Percentiles rank a stretch among this genome's conserved stretches.
These are phyloP conservation scores for Xylocopa sonorina DNA, from an alignment of 1,140 invertebrate species.

Conservation along the genomic window DNA sequence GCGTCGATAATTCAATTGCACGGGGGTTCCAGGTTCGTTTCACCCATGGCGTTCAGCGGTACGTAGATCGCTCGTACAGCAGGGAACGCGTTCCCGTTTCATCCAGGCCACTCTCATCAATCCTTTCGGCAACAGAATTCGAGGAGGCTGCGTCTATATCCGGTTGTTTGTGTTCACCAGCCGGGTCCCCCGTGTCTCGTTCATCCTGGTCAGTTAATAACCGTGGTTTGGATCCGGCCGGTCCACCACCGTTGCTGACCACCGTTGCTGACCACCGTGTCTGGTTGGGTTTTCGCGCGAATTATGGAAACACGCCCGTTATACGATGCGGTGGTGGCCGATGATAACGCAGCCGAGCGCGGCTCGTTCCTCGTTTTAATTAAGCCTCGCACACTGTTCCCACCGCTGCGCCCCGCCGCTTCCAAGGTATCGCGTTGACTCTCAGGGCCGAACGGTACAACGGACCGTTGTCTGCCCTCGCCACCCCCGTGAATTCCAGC, in stretches of 20 bases:
- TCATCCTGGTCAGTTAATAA: constrained; percentile 79
- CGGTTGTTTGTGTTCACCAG: constrained; percentile 60
- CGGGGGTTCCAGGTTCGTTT: constrained; percentile 45
- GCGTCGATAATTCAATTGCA: constrained; percentile 59
- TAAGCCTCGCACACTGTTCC: constrained; percentile 69
- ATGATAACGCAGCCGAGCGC: constrained; percentile 62
- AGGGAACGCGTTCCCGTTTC: constrained; percentile 45
- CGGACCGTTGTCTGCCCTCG: constrained; percentile 2
- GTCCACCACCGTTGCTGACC: constrained; percentile 58
- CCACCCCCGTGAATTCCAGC: background rate
- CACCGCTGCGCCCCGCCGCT: background rate
- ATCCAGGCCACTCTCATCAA: constrained; percentile 66
- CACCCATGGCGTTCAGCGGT: constrained; percentile 12
- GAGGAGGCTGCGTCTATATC: constrained; percentile 58
- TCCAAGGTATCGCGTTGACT: constrained; percentile 51
- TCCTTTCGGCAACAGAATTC: constrained; percentile 76
- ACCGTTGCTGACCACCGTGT: constrained; percentile 63
- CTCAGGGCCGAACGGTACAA: constrained; percentile 2
- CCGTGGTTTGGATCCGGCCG: constrained; percentile 65
- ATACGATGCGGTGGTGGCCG: constrained; percentile 68
- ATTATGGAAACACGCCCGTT: constrained; percentile 75
- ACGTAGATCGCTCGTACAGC: no score
- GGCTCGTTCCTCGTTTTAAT: constrained; percentile 80
- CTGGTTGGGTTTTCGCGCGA: constrained; percentile 67
- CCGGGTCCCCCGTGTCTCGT: constrained; percentile 79